phyloP scores from a whole-genome alignment of 2,797 vertebrate species.

The Muraenolepis orangiensis region DNA sequence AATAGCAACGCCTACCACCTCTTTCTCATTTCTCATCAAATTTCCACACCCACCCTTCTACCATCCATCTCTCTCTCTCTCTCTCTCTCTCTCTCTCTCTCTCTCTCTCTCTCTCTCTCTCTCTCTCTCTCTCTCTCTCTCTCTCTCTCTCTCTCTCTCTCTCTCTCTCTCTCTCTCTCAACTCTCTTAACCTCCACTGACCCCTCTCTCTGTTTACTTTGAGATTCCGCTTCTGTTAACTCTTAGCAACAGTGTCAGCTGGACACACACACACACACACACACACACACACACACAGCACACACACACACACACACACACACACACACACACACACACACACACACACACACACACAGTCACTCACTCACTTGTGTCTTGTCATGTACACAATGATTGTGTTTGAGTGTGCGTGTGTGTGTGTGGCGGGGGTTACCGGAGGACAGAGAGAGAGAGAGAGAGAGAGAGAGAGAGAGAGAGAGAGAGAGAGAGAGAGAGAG shows the following conservation, averaged over 20 bases:
- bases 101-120: not conserved
- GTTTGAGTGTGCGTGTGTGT: constrained; percentile 13
- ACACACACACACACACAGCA: not conserved
- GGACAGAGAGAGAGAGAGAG: not conserved
- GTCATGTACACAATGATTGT: constrained; percentile 21
- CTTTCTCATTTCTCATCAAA: not conserved
- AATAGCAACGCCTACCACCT: not conserved
- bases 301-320: not conserved
- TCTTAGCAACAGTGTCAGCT: constrained; percentile 41
- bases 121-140: not conserved
- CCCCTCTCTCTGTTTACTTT: constrained; percentile 29
- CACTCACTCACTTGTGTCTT: not conserved
- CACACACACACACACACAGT: not conserved
- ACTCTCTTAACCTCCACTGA: constrained; percentile 3
- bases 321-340: constrained; percentile 9
- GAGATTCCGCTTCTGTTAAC: constrained; percentile 40
- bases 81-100: not conserved
- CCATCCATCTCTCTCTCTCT: not conserved
- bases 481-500: not conserved
- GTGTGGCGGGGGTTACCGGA: not conserved
- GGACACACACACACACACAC: constrained; percentile 6
- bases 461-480: not conserved
- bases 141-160: not conserved
- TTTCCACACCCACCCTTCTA: not conserved
- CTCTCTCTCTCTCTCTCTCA: not conserved